These are phyloP conservation scores for Ambastaia sidthimunki DNA, from an alignment of 2,797 vertebrate genomes.

Conservation along the genomic window DNA sequence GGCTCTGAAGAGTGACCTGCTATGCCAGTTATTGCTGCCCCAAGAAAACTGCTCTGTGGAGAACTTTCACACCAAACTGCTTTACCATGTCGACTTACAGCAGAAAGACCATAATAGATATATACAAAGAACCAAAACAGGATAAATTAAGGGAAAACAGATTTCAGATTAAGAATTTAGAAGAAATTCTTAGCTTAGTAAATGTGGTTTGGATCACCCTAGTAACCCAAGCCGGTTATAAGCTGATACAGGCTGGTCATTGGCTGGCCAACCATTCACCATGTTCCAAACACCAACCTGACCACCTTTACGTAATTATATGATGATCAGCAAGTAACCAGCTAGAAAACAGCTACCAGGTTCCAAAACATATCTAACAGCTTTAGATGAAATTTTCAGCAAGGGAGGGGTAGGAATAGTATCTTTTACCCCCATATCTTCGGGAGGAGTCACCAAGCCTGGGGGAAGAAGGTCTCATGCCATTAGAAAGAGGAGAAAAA, in stretches of 20 bases:
- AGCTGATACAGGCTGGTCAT: not conserved
- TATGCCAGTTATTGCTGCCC: slow-evolving; percentile 12
- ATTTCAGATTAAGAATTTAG: not conserved
- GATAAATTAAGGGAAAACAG: slow-evolving; percentile 20
- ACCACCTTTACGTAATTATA: not conserved
- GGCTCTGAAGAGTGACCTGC: slow-evolving; percentile 4
- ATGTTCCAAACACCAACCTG: not conserved
- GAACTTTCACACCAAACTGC: not conserved
- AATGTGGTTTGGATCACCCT: not conserved
- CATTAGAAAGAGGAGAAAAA: slow-evolving; percentile 63
- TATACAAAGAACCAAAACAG: not conserved
- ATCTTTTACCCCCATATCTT: slow-evolving; percentile 72
- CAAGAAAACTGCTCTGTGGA: slow-evolving; percentile 5
- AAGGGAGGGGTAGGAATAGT: slow-evolving; percentile 33
- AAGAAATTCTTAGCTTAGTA: not conserved
- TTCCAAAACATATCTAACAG: not conserved
- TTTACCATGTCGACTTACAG: not conserved
- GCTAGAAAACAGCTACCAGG: not conserved
- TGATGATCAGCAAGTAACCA: not conserved
- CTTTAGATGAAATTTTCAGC: not conserved
- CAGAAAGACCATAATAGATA: not conserved
- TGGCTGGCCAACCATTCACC: not conserved
- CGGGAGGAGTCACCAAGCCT: slow-evolving; percentile 67
- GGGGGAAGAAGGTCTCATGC: slow-evolving; percentile 66
- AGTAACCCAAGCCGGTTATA: too few species aligned